phyloP scores from a whole-genome alignment of 2,888 invertebrate species.

The Eueremaeus valkanovi region DNA sequence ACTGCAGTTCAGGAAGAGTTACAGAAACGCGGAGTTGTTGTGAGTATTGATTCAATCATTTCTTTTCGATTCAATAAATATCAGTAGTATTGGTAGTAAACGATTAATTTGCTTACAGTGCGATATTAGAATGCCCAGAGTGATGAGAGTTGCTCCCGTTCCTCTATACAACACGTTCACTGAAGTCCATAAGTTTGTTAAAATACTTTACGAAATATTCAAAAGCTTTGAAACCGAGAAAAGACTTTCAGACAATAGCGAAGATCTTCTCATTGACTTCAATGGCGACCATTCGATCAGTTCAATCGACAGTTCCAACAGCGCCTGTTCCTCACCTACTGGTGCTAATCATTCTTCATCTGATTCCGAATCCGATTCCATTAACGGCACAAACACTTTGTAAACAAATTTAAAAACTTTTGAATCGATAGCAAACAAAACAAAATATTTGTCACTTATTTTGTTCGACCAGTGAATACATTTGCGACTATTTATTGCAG shows the following conservation, averaged over 20 bases:
- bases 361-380: slow-evolving; percentile 38
- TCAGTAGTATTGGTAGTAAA: no score
- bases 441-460: no score
- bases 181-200: slow-evolving; percentile 54
- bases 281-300: not conserved
- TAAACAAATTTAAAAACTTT: slow-evolving; percentile 1
- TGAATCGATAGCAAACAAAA: no score
- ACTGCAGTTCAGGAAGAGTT: slow-evolving; percentile 54
- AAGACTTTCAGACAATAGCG: not conserved
- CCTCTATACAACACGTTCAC: slow-evolving; percentile 58
- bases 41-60: slow-evolving; percentile 51
- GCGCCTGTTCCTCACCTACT: slow-evolving; percentile 1
- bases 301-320: not conserved
- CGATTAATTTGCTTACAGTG: slow-evolving; percentile 54
- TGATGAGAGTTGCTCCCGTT: slow-evolving; percentile 57
- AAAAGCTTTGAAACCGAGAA: slow-evolving; percentile 17
- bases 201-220: slow-evolving; percentile 48
- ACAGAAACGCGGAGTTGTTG: slow-evolving; percentile 56
- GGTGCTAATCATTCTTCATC: not conserved
- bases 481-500: no score
- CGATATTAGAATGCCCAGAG: slow-evolving; percentile 57
- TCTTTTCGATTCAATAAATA: no score
- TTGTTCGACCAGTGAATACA: no score
- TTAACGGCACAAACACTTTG: slow-evolving; percentile 30
- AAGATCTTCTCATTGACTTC: not conserved